Evolutionary conservation across 2,113 vertebrate genomes (phyloP).

Genomic region (Agapornis roseicollis): DNA sequence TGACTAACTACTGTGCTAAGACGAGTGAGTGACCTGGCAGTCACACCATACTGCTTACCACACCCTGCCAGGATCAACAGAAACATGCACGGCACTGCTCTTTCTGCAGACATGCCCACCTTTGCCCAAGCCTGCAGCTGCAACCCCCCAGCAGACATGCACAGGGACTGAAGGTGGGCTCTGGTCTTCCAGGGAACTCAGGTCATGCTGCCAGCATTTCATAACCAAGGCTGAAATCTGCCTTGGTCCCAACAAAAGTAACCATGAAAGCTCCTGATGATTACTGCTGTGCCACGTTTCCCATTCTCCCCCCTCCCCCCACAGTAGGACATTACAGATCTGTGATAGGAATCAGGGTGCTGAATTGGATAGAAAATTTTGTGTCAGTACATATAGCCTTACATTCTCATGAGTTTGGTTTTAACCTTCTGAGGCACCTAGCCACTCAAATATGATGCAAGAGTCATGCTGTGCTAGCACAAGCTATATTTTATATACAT

Average conservation of each 20-base stretch:
- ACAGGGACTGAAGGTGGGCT: neutral
- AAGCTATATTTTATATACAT: neutral
- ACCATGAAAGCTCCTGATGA: neutral
- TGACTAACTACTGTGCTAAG: neutral
- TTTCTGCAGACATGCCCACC: neutral
- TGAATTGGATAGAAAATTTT: neutral
- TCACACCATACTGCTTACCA: rapidly evolving
- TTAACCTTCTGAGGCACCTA: neutral
- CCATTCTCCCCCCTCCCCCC: neutral
- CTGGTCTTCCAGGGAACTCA: neutral
- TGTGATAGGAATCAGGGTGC: neutral
- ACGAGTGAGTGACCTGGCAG: neutral
- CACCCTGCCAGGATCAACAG: neutral
- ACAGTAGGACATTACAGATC: neutral
- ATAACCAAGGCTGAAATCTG: neutral
- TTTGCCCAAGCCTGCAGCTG: neutral
- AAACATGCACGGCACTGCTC: rapidly evolving
- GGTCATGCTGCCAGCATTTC: neutral
- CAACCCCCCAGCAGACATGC: rapidly evolving
- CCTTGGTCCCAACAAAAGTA: neutral
- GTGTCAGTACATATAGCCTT: neutral
- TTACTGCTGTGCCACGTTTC: neutral
- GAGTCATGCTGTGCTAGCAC: neutral
- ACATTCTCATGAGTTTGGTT: neutral
- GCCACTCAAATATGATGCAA: neutral